phyloP scores from a whole-genome alignment of 2,888 invertebrate species.

The Oscheius sp. region DNA sequence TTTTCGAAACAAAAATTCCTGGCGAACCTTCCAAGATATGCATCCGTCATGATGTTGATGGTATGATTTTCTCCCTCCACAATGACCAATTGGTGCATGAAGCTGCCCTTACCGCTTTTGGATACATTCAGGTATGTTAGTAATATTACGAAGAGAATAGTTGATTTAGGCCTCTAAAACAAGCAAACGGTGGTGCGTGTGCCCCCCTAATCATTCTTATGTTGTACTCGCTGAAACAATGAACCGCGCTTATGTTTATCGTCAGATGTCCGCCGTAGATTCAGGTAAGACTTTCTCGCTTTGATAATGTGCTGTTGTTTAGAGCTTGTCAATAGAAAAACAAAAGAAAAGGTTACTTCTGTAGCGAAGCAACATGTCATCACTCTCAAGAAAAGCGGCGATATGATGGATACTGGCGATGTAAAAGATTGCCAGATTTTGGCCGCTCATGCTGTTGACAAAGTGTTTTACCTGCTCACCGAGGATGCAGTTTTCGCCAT shows the following conservation, averaged over 20 bases:
- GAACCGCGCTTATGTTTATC: conserved; percentile 60
- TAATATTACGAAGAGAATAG: background rate
- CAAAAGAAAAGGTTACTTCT: conserved; percentile 35
- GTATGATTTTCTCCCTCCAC: conserved; percentile 15
- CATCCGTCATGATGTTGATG: conserved; percentile 39
- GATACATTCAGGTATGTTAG: conserved; percentile 35
- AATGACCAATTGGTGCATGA: background rate
- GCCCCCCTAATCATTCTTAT: conserved; percentile 51
- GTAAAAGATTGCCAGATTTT: conserved; percentile 1
- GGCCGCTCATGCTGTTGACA: conserved; percentile 22
- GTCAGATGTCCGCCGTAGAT: conserved; percentile 51
- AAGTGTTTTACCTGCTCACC: conserved; percentile 32
- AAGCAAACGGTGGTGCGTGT: conserved; percentile 44
- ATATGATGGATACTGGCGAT: conserved; percentile 6
- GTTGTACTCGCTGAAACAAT: conserved; percentile 54
- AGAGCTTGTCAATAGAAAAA: conserved; percentile 50
- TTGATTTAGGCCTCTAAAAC: conserved; percentile 49
- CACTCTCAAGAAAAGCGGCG: conserved; percentile 14
- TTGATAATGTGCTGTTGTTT: conserved; percentile 9
- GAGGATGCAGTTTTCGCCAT: conserved; percentile 17
- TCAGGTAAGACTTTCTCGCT: conserved; percentile 18
- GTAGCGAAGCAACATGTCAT: conserved; percentile 46
- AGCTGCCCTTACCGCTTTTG: conserved; percentile 28
- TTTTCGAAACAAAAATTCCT: conserved; percentile 29
- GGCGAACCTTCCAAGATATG: conserved; percentile 27